Evolutionary conservation across 1,140 invertebrate genomes (phyloP).

Genomic region (Plectus sambesii): DNA sequence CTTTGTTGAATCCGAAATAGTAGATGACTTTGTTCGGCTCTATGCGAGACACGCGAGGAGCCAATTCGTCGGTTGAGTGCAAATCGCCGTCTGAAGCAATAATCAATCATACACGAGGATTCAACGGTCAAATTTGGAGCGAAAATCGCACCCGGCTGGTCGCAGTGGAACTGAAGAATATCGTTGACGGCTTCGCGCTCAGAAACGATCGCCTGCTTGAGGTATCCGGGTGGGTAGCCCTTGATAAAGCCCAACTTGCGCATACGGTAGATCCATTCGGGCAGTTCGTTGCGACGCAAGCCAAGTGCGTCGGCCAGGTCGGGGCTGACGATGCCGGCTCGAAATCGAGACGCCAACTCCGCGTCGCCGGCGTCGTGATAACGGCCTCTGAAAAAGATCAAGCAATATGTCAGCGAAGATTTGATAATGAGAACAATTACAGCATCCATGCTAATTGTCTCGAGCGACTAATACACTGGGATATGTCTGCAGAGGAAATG

Average conservation of each 20-base stretch:
- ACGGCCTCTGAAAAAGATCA: no score
- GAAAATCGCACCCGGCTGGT: not conserved
- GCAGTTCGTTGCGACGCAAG: constrained; percentile 18
- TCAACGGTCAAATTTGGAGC: constrained; percentile 15
- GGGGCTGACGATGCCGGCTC: constrained; percentile 11
- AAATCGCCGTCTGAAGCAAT: constrained; percentile 2
- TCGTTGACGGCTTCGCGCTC: not conserved
- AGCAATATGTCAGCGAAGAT: no score
- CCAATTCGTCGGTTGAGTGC: no score
- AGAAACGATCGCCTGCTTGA: constrained; percentile 17
- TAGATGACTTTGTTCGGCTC: constrained; percentile 15
- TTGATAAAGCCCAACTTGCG: constrained; percentile 20
- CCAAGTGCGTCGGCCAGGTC: constrained; percentile 14
- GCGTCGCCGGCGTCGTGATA: no score
- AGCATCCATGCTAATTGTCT: no score
- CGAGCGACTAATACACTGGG: no score
- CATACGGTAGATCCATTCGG: constrained; percentile 24
- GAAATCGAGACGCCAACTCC: constrained; percentile 1
- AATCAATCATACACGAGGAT: not conserved
- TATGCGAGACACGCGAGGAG: constrained; percentile 3
- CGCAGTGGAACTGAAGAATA: constrained; percentile 10
- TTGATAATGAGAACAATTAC: no score
- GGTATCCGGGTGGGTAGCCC: constrained; percentile 25
- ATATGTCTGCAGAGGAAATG: not conserved
- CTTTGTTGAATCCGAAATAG: constrained; percentile 20